Conservation (phyloP, 2,113 vertebrate genomes). For the Amblyornis subalaris region DNA sequence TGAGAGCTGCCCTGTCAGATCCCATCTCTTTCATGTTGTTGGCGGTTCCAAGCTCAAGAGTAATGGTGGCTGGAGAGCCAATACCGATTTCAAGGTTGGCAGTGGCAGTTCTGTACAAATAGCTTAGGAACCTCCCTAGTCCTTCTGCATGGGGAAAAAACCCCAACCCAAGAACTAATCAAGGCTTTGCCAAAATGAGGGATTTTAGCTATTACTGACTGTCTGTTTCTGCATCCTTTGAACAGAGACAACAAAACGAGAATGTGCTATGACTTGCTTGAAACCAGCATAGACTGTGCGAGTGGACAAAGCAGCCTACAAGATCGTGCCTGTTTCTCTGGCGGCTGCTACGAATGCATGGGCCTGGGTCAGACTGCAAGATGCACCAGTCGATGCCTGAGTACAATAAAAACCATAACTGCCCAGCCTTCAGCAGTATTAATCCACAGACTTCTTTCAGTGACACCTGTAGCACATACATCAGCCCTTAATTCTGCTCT, state of each 20-base stretch:
- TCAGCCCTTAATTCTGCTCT: neutral
- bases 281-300: neutral
- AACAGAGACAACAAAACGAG: neutral
- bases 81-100: neutral
- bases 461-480: neutral
- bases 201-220: neutral
- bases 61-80: neutral
- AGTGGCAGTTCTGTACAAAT: neutral
- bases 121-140: neutral
- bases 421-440: neutral
- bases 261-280: neutral
- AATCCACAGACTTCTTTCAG: neutral
- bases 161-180: neutral
- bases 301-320: neutral
- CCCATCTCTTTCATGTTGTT: fast-evolving
- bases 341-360: neutral
- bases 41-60: neutral
- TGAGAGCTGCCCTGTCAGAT: neutral
- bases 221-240: neutral
- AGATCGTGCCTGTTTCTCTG: neutral
- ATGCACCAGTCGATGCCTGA: neutral
- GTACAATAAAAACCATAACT: neutral
- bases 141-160: neutral
- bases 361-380: neutral
- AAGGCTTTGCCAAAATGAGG: neutral